Percentiles rank a stretch among this genome's conserved stretches.
Conservation (phyloP, 2,888 invertebrate genomes). For the Drosophila fungiperda region DNA sequence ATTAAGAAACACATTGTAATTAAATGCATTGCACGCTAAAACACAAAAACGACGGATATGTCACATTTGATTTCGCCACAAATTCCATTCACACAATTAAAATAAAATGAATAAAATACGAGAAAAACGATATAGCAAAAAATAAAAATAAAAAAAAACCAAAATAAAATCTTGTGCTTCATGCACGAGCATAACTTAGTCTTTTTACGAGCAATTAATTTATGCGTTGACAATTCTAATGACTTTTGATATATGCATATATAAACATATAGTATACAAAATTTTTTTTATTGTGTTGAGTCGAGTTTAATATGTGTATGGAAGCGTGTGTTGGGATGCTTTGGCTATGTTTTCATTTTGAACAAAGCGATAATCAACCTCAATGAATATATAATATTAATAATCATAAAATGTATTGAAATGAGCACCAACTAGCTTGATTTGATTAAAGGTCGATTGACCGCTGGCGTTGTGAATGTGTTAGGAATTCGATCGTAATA, state of each 20-base stretch:
- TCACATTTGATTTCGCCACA: constrained; percentile 47
- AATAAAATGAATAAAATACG: constrained; percentile 37
- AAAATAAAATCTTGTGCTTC: constrained; percentile 38
- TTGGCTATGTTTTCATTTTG: constrained; percentile 38
- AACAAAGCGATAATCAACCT: constrained; percentile 76
- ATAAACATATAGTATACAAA: constrained; percentile 10
- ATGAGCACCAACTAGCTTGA: constrained; percentile 72
- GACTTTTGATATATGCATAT: constrained; percentile 68
- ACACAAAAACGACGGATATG: constrained; percentile 34
- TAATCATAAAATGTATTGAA: constrained; percentile 78
- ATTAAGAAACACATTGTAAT: constrained; percentile 44
- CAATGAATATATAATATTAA: constrained; percentile 73
- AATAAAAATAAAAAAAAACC: not conserved
- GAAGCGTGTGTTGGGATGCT: constrained; percentile 40
- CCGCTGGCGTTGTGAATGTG: constrained; percentile 13
- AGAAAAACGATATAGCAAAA: constrained; percentile 15
- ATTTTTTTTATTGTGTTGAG: constrained; percentile 16
- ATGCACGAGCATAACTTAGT: constrained; percentile 74
- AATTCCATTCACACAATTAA: constrained; percentile 57
- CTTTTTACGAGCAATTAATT: constrained; percentile 83
- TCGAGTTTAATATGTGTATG: constrained; percentile 41
- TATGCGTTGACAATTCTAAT: constrained; percentile 84
- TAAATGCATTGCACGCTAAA: constrained; percentile 29
- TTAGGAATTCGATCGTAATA: constrained; percentile 56
- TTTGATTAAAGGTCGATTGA: constrained; percentile 69